These are phyloP conservation scores for Pipistrellus kuhlii DNA, from an alignment of 2,797 vertebrate genomes.

Conservation along the genomic window DNA sequence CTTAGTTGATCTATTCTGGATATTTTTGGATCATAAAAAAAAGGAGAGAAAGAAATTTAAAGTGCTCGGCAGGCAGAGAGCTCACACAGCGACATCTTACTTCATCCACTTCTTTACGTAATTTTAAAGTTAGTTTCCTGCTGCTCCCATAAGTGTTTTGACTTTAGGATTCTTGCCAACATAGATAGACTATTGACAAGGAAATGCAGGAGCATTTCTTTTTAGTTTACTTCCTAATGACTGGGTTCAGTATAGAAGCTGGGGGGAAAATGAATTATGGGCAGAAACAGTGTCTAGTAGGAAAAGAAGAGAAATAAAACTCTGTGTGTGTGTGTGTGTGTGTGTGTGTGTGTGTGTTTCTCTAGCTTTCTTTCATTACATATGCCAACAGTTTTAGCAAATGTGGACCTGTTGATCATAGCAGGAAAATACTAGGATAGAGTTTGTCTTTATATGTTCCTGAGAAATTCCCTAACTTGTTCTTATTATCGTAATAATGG, in stretches of 20 bases:
- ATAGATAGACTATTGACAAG: conserved; percentile 49
- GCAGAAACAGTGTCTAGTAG: neutral
- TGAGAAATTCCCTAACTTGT: conserved; percentile 50
- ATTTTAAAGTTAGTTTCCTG: conserved; percentile 75
- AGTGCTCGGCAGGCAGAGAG: conserved; percentile 40
- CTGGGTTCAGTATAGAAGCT: neutral
- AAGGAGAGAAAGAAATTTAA: conserved; percentile 6
- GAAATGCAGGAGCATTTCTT: conserved; percentile 37
- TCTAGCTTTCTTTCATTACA: neutral
- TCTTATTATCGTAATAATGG: conserved; percentile 37
- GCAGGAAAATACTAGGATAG: neutral
- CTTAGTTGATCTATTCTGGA: neutral
- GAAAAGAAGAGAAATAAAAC: neutral
- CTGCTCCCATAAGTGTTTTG: conserved; percentile 59
- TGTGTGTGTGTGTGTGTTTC: too few relatives aligned
- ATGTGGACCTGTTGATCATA: neutral
- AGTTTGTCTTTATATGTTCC: neutral
- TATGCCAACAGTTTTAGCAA: neutral
- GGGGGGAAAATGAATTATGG: neutral
- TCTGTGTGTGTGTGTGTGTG: too few relatives aligned
- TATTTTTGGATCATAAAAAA: conserved; percentile 71
- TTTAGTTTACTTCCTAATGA: conserved; percentile 57
- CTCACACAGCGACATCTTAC: neutral
- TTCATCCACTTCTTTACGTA: conserved; percentile 58
- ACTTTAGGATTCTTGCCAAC: conserved; percentile 50